Percentiles rank a stretch among this genome's conserved stretches.
These are phyloP conservation scores for Myotis brandtii DNA, from an alignment of 2,113 vertebrate genomes.

Conservation along the genomic window DNA sequence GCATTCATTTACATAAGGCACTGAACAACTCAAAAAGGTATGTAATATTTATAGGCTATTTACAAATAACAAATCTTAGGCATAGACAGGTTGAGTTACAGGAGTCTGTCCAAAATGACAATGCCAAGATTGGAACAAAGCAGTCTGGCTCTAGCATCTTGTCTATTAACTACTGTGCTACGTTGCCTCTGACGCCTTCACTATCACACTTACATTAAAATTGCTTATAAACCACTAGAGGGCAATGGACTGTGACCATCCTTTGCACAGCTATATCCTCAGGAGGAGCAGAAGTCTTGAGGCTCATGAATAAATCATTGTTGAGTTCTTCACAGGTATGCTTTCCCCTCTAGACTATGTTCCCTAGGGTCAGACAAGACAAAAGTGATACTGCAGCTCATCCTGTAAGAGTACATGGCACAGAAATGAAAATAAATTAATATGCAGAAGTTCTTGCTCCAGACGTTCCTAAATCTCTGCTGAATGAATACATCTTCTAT, in stretches of 20 bases:
- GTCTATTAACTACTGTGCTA: background rate
- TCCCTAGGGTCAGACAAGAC: background rate
- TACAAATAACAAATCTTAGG: background rate
- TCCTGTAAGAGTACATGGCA: background rate
- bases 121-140: background rate
- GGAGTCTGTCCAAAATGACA: background rate
- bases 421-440: background rate
- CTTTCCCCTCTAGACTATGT: background rate
- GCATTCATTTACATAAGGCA: background rate
- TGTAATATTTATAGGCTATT: background rate
- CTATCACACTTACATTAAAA: background rate
- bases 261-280: background rate
- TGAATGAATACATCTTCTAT: background rate
- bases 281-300: background rate
- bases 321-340: background rate
- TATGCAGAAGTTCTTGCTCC: background rate
- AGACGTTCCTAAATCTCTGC: background rate
- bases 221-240: conserved; percentile 24
- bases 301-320: conserved; percentile 36
- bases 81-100: background rate
- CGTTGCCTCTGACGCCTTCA: background rate
- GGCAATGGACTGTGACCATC: background rate
- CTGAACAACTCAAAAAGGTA: background rate
- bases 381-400: background rate
- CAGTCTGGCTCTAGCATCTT: background rate